Evolutionary conservation across 2,113 vertebrate genomes (phyloP).

Genomic region (Heterotis niloticus): DNA sequence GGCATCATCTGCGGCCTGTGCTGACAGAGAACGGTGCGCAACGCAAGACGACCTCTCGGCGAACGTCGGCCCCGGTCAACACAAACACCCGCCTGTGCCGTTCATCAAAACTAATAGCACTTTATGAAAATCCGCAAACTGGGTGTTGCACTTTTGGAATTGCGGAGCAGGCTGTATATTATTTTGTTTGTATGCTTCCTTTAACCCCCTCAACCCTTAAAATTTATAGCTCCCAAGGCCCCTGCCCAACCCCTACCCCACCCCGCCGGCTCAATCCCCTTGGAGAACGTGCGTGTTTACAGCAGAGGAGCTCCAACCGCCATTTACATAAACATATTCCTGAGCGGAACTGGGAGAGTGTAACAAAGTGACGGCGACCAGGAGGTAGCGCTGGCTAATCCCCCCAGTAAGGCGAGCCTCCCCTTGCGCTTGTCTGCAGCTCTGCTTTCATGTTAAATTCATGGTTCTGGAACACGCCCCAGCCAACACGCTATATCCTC

Average conservation of each 20-base stretch:
- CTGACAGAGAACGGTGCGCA: no score
- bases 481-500: conserved; percentile 32
- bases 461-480: conserved; percentile 41
- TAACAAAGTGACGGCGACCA: conserved; percentile 50
- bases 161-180: conserved; percentile 45
- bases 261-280: conserved; percentile 35
- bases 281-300: conserved; percentile 48
- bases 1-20: no score
- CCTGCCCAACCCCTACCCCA: conserved; percentile 19
- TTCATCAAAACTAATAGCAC: conserved; percentile 43
- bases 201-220: conserved; percentile 28
- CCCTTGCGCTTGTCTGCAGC: conserved; percentile 32
- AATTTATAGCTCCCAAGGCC: conserved; percentile 44
- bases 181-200: conserved; percentile 50
- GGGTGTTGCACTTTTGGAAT: conserved; percentile 45
- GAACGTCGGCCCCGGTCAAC: background rate
- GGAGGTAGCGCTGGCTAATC: conserved; percentile 48
- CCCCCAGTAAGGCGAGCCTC: conserved; percentile 41
- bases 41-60: no score
- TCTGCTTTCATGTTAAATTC: conserved; percentile 57
- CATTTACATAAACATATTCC: conserved; percentile 56
- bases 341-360: conserved; percentile 41
- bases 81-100: conserved; percentile 20
- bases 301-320: conserved; percentile 32
- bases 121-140: conserved; percentile 45